Base-by-base conservation (phyloP, 2,113 vertebrate species). In the Eleginops maclovinus region DNA sequence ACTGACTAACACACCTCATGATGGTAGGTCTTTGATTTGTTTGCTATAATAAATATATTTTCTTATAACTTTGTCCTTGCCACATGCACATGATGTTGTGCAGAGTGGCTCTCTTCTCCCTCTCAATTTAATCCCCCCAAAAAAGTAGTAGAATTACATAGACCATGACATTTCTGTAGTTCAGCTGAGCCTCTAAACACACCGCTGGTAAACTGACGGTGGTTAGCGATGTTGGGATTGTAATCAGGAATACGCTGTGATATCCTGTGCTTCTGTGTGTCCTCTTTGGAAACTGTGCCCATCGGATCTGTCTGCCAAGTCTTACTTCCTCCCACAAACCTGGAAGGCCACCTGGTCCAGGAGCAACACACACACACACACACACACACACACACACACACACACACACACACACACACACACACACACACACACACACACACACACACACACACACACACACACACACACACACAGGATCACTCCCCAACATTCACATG, bases 251-350 rank as follows among this genome's bases (percentile, higher is more conserved):
- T 7, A 15, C 58, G 8, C 62, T 46, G 0, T 1, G 2, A 21
- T 62, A 66, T 36, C 31, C 31, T 11, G 47, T 58, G n/a, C 22
- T 36, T 79, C 22, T 47, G 31, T 72, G 69, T 21, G 55, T 81
- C 66, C 60, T 55, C 80, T 88, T 87, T 88, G 82, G 88, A 88
- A 84, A 26, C 56, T 28, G 56, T 54, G 66, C 71, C 76, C 75
- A 77, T 76, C 59, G 4, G 64, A 40, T 75, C 70, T 36, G 81
- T 77, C 70, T 90, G 85, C 83, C 78, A 86, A 83, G 80, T 60
- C 74, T 70, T 28, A 46, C 59, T 65, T 74, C 87, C 79, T 82
- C 87, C 87, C 81, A 87, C 83, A 84, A 87, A 91, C 82, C 85
- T 89, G 89, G 88, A 86, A 31, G 43, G 51, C 84, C 89, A 88